A percentile compares a stretch with the other conserved stretches of the same genome.
Conservation (phyloP, 2,888 invertebrate species). For the Spatulosminthurus flaviceps region DNA sequence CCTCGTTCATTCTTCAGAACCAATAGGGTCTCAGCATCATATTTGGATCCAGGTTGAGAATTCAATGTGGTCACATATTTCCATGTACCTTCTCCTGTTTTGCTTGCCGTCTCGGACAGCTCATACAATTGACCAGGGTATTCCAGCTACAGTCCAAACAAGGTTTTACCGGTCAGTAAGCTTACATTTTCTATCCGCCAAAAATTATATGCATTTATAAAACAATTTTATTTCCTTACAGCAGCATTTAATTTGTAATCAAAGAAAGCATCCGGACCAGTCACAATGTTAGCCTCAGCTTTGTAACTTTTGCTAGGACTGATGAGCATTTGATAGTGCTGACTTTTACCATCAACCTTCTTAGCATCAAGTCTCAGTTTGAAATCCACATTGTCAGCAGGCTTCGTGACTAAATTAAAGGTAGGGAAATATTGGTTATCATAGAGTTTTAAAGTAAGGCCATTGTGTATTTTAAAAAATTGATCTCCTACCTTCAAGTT, state of each 20-base stretch:
- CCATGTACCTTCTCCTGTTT: slow-evolving; percentile 48
- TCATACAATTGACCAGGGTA: slow-evolving; percentile 56
- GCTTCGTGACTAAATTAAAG: slow-evolving; percentile 69
- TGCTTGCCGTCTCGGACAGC: slow-evolving; percentile 54
- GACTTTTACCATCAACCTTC: slow-evolving; percentile 44
- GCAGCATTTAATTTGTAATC: slow-evolving; percentile 46
- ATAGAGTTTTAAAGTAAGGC: not conserved
- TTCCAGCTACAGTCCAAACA: slow-evolving; percentile 35
- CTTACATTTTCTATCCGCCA: too few relatives aligned
- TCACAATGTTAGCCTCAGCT: not conserved
- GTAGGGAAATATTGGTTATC: slow-evolving; percentile 22
- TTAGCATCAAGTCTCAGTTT: slow-evolving; percentile 71
- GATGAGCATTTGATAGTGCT: slow-evolving; percentile 35
- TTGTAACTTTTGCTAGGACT: slow-evolving; percentile 7
- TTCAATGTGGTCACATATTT: slow-evolving; percentile 51
- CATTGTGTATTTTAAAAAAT: too few relatives aligned
- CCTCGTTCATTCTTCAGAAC: slow-evolving; percentile 48
- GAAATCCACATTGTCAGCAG: slow-evolving; percentile 69
- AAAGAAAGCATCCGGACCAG: slow-evolving; percentile 37
- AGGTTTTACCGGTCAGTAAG: too few relatives aligned
- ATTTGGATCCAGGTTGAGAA: slow-evolving; percentile 54
- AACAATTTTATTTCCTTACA: slow-evolving; percentile 34
- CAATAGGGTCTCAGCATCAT: slow-evolving; percentile 54
- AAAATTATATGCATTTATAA: too few relatives aligned
- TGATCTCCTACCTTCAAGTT: slow-evolving; percentile 55